phyloP scores from a whole-genome alignment of 2,797 vertebrate genomes.

The Phoxinus dragarum region DNA sequence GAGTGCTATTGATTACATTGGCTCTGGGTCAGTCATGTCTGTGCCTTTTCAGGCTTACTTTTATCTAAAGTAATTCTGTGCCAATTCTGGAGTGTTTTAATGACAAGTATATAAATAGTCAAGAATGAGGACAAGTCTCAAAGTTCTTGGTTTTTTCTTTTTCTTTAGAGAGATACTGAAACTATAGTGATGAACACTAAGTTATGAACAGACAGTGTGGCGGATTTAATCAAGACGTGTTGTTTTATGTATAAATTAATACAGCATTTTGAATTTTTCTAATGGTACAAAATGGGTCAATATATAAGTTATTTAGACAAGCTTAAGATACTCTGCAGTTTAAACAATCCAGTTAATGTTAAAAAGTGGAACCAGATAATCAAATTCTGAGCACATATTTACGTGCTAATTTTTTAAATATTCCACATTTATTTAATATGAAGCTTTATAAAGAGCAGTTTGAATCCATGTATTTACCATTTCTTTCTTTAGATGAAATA shows the following conservation, averaged over 20 bases:
- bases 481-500: background rate
- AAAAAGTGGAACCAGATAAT: background rate
- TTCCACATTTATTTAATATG: background rate
- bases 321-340: background rate
- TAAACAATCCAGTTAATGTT: background rate
- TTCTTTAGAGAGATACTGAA: constrained; percentile 22
- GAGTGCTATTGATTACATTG: background rate
- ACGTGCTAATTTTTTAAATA: background rate
- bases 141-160: background rate
- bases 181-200: background rate
- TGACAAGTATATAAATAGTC: constrained; percentile 47
- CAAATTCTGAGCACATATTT: background rate
- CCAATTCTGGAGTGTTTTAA: constrained; percentile 39
- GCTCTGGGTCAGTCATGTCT: background rate
- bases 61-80: constrained; percentile 19
- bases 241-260: background rate
- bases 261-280: background rate
- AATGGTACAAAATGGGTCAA: background rate
- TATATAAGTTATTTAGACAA: background rate
- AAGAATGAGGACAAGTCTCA: constrained; percentile 45
- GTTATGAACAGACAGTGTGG: background rate
- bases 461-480: background rate
- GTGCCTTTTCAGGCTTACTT: constrained; percentile 3
- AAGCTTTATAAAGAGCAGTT: background rate
- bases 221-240: background rate